Conservation (phyloP, 2,113 vertebrate species). For the Gymnorhina tibicen region DNA sequence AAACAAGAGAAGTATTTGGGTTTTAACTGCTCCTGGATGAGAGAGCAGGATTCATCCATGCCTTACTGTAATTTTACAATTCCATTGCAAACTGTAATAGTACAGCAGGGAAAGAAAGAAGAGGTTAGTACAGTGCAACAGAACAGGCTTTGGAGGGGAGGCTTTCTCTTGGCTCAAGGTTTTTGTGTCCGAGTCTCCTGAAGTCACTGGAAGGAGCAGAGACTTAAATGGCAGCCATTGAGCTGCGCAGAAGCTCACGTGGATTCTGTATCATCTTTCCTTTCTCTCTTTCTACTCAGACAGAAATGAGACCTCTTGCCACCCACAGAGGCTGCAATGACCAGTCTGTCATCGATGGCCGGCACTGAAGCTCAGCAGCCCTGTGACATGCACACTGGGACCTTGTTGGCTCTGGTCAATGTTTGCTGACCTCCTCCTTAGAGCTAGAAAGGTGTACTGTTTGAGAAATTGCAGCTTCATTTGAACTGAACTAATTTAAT, state of each 20-base stretch:
- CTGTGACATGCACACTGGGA: background rate
- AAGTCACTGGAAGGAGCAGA: background rate
- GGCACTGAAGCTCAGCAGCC: background rate
- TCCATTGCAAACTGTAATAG: background rate
- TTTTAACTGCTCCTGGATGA: constrained; percentile 20
- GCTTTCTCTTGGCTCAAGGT: background rate
- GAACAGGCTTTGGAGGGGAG: background rate
- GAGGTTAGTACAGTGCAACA: background rate
- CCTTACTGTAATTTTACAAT: background rate
- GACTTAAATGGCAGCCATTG: background rate
- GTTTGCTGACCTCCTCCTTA: background rate
- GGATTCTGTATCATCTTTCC: background rate
- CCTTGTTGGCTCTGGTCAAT: background rate
- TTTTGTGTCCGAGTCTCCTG: background rate
- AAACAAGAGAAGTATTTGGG: constrained; percentile 2
- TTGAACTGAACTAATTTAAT: background rate
- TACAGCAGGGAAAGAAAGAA: background rate
- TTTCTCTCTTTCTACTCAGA: background rate
- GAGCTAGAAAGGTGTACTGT: background rate
- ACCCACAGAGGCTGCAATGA: background rate
- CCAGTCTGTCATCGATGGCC: background rate
- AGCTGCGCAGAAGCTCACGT: background rate
- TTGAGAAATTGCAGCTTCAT: background rate
- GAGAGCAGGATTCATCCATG: background rate
- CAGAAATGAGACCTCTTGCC: background rate